Percentiles rank a stretch among this genome's conserved stretches.
Conservation (phyloP, 1,140 invertebrate species). For the Argopecten irradians region DNA sequence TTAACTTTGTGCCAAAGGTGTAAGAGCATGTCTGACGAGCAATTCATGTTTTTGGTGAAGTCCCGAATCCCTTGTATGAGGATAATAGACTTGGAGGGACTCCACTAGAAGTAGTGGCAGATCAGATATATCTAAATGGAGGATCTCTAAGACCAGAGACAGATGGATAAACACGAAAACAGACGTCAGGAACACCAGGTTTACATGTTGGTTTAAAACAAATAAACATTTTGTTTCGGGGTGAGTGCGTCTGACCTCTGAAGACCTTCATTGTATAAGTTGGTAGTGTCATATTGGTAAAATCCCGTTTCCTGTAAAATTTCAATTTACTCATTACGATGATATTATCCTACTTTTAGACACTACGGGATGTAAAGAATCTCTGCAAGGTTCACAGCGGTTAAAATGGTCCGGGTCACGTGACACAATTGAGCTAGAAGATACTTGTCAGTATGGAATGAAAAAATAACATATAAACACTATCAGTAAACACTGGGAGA, state of each 20-base stretch:
- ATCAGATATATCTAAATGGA: background rate
- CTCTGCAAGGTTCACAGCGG: background rate
- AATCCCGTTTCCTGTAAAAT: background rate
- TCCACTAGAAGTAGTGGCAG: background rate
- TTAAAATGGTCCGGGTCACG: background rate
- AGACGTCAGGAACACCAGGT: background rate
- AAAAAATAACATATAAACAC: background rate
- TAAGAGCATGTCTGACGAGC: background rate
- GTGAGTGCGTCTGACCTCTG: background rate
- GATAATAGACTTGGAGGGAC: background rate
- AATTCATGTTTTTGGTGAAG: slow-evolving; percentile 12
- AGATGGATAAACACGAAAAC: background rate
- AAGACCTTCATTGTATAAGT: background rate
- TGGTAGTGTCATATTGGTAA: background rate
- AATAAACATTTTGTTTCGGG: background rate
- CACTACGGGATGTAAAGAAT: background rate
- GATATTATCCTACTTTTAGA: background rate
- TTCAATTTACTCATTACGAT: background rate
- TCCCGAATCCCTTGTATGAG: too few species aligned
- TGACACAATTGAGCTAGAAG: background rate
- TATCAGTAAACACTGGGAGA: background rate
- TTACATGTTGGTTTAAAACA: background rate
- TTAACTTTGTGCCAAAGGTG: background rate
- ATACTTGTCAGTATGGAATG: background rate
- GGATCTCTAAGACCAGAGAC: background rate